A percentile compares a stretch with the other conserved stretches of the same genome.
These are phyloP conservation scores for Zaprionus inermis DNA, from an alignment of 1,140 invertebrate genomes.

Conservation along the genomic window DNA sequence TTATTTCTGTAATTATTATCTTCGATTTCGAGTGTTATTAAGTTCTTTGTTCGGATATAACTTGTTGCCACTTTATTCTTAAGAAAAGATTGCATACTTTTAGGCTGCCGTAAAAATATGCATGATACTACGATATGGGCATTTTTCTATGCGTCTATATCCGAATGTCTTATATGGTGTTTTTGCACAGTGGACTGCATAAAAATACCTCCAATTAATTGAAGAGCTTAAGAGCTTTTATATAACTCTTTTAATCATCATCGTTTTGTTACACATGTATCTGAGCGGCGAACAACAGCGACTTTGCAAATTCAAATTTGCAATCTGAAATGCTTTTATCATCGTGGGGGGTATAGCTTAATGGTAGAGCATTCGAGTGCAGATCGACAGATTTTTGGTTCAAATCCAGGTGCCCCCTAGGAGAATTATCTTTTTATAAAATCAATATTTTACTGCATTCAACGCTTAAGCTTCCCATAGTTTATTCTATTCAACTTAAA, in stretches of 20 bases:
- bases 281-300: not conserved
- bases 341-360: not conserved
- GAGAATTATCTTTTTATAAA: not conserved
- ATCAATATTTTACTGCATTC: not conserved
- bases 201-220: too few relatives aligned
- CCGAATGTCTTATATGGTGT: not conserved
- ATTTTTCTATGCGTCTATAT: not conserved
- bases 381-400: not conserved
- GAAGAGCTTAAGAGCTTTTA: too few relatives aligned
- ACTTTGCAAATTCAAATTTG: not conserved
- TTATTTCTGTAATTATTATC: too few relatives aligned
- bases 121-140: not conserved
- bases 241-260: not conserved
- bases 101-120: not conserved
- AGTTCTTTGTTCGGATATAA: not conserved
- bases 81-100: slow-evolving; percentile 29
- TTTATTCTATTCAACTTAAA: not conserved
- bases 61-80: slow-evolving; percentile 6
- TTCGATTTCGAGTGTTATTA: too few relatives aligned
- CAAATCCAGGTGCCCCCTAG: not conserved
- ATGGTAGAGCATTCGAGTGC: slow-evolving; percentile 1
- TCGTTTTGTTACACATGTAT: not conserved
- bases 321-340: not conserved
- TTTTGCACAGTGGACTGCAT: not conserved
- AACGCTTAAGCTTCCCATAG: too few relatives aligned